Evolutionary conservation across 2,888 invertebrate species (phyloP).

Genomic region (Atethmia centrago): DNA sequence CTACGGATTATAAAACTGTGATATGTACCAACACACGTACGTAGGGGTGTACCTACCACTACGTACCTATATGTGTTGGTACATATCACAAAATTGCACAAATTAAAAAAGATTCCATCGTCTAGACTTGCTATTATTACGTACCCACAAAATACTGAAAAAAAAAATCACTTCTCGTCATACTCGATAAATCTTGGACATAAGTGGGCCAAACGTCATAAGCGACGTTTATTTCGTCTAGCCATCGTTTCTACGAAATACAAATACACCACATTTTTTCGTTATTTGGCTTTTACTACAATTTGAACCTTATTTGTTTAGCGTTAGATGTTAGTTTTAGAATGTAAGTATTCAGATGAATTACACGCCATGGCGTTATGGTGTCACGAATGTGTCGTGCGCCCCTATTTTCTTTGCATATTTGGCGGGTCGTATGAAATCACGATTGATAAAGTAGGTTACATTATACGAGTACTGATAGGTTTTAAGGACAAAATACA

Average conservation of each 20-base stretch:
- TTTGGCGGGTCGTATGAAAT: slow-evolving; percentile 57
- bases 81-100: slow-evolving; percentile 19
- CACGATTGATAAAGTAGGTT: slow-evolving; percentile 46
- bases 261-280: slow-evolving; percentile 65
- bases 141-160: slow-evolving; percentile 27
- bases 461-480: slow-evolving; percentile 29
- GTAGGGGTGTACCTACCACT: not conserved
- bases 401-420: slow-evolving; percentile 81
- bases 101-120: slow-evolving; percentile 42
- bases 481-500: not conserved
- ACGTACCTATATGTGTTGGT: not conserved
- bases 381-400: slow-evolving; percentile 85
- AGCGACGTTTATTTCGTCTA: slow-evolving; percentile 79
- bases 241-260: slow-evolving; percentile 75
- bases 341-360: slow-evolving; percentile 56
- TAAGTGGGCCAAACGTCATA: slow-evolving; percentile 72
- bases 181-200: slow-evolving; percentile 66
- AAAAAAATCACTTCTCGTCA: slow-evolving; percentile 52
- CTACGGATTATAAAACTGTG: not conserved
- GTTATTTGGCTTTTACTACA: slow-evolving; percentile 48
- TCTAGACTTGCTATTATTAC: slow-evolving; percentile 58
- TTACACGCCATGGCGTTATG: slow-evolving; percentile 80
- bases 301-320: slow-evolving; percentile 67
- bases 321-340: slow-evolving; percentile 57
- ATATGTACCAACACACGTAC: no score